Evolutionary conservation across 2,113 vertebrate genomes (phyloP).

Genomic region (Jacana jacana): DNA sequence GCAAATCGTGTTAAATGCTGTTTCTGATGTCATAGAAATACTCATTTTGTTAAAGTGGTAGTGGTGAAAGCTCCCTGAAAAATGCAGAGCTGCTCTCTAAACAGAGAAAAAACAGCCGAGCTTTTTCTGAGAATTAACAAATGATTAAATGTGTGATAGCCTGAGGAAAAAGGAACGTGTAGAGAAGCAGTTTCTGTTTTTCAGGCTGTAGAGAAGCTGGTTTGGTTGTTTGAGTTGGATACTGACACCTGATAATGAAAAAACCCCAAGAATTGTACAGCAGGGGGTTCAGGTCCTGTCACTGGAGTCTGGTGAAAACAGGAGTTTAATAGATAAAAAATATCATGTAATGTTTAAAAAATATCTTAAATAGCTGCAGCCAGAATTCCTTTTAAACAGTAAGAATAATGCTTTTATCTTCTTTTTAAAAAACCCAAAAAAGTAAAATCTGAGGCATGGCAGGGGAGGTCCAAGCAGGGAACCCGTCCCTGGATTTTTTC

Average conservation of each 20-base stretch:
- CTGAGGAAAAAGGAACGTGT: background rate
- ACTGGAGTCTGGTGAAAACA: background rate
- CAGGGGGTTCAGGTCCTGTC: background rate
- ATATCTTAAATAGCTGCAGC: background rate
- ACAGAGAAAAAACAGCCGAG: background rate
- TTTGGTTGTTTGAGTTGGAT: background rate
- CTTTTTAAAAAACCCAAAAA: too few relatives aligned
- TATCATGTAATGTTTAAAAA: background rate
- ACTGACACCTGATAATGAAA: background rate
- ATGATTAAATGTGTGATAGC: background rate
- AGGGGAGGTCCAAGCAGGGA: background rate
- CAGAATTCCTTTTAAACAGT: background rate
- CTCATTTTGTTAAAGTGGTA: slow-evolving; percentile 3
- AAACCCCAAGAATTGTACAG: background rate
- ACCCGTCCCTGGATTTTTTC: background rate
- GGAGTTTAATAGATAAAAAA: background rate
- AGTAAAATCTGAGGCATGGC: background rate
- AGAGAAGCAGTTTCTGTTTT: background rate
- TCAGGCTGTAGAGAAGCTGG: background rate
- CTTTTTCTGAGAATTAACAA: background rate
- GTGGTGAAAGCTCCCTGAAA: background rate
- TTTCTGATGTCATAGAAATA: slow-evolving; percentile 11
- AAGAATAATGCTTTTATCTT: background rate
- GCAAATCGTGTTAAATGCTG: background rate
- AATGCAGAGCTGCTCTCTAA: background rate